Evolutionary conservation across 2,113 vertebrate species (phyloP), one percentile per base, ranked within the genome.

Genomic region (Catagonus wagneri): DNA sequence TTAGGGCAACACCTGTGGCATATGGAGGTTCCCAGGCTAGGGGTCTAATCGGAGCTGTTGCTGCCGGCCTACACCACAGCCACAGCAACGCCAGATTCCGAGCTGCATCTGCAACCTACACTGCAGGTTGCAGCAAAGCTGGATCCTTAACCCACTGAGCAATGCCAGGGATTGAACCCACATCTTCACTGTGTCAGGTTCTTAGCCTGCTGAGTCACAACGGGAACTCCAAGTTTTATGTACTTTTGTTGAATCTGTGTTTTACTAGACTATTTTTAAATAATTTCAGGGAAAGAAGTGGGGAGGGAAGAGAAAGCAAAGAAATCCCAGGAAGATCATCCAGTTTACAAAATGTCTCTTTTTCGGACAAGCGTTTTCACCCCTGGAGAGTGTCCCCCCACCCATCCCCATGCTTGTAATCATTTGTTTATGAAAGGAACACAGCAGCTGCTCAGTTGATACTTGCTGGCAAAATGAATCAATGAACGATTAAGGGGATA

Each of bases 291-390:
- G 16, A 20, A 27, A 74, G 68, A 44, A 22, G 29, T n/a, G 22
- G 17, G 11, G 58, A 36, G 44, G 10, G 20, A 23, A 34, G 7
- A 72, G n/a, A 69, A 63, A 81, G 58, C 17, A 96, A 95, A 85
- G 27, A 76, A 87, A 66, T 63, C 50, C 63, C n/a, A 69, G 58
- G 63, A 8, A 5, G 83, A 66, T 79, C n/a, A 89, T 25, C 23
- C 58, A 61, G 88, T 80, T 93, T 71, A 72, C 36, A 94, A 92
- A 89, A 89, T 84, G 61, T 52, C 78, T 89, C 61, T 90, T 79
- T 84, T 29, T 93, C 14, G 60, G 36, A 80, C 32, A 83, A 96
- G 74, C 65, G 16, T 29, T 92, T 83, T 74, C n/a, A 17, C 17
- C 20, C 36, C 83, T 25, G 22, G 34, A 76, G 75, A 85, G 39